Percentiles rank a stretch among this genome's conserved stretches.
These are phyloP conservation scores for Drosophila sordidapex DNA, from an alignment of 2,888 invertebrate species.

Conservation along the genomic window DNA sequence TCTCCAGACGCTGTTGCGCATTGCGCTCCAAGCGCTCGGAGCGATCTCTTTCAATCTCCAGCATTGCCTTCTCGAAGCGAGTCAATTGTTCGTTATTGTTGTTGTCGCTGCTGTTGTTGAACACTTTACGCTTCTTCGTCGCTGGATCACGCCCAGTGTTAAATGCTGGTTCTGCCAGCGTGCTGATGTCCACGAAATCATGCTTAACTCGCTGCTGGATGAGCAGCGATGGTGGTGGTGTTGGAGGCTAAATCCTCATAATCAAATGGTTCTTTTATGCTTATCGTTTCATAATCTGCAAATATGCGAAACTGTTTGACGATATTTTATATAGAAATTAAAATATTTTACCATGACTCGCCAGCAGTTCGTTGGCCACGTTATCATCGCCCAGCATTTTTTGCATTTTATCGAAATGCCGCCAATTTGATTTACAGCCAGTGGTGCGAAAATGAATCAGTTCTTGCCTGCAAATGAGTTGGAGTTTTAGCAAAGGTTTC, in stretches of 20 bases:
- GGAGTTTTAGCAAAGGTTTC: not conserved
- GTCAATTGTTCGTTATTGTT: constrained; percentile 1
- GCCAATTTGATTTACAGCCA: not conserved
- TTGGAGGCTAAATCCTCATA: not conserved
- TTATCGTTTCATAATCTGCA: not conserved
- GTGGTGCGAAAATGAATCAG: not conserved
- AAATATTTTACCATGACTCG: not conserved
- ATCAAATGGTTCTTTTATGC: not conserved
- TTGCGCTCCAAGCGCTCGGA: constrained; percentile 1
- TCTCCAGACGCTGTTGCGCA: constrained; percentile 11
- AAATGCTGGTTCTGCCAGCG: not conserved
- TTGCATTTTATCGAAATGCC: not conserved
- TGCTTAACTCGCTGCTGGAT: not conserved
- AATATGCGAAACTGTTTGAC: not conserved
- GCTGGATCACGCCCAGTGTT: not conserved
- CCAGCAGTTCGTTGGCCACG: not conserved
- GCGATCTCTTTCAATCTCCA: constrained; percentile 16
- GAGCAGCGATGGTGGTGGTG: not conserved
- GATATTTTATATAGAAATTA: not conserved
- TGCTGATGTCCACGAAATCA: not conserved
- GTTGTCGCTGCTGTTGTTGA: not conserved
- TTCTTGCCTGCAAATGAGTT: not conserved
- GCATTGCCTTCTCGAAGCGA: constrained; percentile 14
- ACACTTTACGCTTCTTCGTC: not conserved
- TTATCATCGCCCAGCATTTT: not conserved